These are phyloP conservation scores for Archilochus colubris DNA, from an alignment of 2,113 vertebrate genomes.

Conservation along the genomic window DNA sequence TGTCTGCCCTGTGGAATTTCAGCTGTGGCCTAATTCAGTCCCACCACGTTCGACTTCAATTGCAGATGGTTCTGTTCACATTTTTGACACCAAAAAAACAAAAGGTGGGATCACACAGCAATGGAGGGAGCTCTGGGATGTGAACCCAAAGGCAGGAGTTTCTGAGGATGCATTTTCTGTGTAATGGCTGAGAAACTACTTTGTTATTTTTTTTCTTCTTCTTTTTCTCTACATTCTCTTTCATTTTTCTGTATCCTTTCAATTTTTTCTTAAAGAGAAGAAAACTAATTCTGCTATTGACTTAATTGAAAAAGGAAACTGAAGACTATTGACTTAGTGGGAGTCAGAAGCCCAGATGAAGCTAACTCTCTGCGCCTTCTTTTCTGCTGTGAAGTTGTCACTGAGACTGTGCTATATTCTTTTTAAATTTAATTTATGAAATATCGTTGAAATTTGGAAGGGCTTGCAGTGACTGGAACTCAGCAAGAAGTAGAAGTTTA, in stretches of 20 bases:
- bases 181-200: background rate
- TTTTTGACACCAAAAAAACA: background rate
- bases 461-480: background rate
- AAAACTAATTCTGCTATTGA: background rate
- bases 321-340: background rate
- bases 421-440: constrained; percentile 20
- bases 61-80: background rate
- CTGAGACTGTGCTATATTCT: constrained; percentile 4
- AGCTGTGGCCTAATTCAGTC: background rate
- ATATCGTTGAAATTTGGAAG: constrained; percentile 20
- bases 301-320: background rate
- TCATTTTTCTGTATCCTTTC: background rate
- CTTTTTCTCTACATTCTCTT: background rate
- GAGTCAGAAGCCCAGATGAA: background rate
- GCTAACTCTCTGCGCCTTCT: background rate
- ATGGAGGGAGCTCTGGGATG: too few species aligned
- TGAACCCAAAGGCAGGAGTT: background rate
- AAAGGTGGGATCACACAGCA: background rate
- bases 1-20: background rate
- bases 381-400: background rate
- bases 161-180: background rate
- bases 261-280: background rate
- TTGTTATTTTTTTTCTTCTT: background rate
- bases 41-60: background rate
- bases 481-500: constrained; percentile 34